phyloP scores from a whole-genome alignment of 2,113 vertebrate species.

The Gobiocypris rarus region DNA sequence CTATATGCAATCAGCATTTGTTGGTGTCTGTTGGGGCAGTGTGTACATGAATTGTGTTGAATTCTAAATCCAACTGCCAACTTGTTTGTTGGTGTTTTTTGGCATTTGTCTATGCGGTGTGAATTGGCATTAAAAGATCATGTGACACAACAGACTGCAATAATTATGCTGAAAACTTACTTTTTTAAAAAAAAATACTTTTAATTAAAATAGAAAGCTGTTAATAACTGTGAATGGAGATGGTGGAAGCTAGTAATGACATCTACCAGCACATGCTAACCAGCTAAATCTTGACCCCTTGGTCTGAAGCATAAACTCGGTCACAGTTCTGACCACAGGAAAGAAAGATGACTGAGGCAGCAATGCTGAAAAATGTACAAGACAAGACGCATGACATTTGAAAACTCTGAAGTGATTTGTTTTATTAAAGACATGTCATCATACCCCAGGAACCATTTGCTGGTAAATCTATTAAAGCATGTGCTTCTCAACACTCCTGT shows the following conservation, averaged over 20 bases:
- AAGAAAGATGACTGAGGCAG: background rate
- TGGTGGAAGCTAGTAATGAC: background rate
- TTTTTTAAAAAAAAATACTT: too few relatives aligned
- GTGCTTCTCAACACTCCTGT: conserved; percentile 30
- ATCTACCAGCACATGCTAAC: background rate
- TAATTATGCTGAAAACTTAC: background rate
- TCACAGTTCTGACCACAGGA: background rate
- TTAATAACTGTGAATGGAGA: background rate
- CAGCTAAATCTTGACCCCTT: background rate
- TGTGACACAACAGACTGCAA: background rate
- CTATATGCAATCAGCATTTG: too few relatives aligned
- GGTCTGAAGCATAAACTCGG: background rate
- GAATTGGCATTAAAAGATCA: background rate
- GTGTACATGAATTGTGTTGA: too few relatives aligned
- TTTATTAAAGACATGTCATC: conserved; percentile 49
- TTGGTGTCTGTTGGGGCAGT: too few relatives aligned
- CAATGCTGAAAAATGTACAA: background rate
- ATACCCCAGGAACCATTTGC: conserved; percentile 40
- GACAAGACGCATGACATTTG: background rate
- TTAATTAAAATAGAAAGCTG: background rate
- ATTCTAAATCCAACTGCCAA: too few relatives aligned
- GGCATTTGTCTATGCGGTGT: too few relatives aligned
- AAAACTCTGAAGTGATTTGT: conserved; percentile 10
- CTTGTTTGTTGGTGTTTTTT: too few relatives aligned
- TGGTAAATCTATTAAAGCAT: conserved; percentile 65